Conservation (phyloP, 2,113 vertebrate genomes). For the Turdus rufiventris region DNA sequence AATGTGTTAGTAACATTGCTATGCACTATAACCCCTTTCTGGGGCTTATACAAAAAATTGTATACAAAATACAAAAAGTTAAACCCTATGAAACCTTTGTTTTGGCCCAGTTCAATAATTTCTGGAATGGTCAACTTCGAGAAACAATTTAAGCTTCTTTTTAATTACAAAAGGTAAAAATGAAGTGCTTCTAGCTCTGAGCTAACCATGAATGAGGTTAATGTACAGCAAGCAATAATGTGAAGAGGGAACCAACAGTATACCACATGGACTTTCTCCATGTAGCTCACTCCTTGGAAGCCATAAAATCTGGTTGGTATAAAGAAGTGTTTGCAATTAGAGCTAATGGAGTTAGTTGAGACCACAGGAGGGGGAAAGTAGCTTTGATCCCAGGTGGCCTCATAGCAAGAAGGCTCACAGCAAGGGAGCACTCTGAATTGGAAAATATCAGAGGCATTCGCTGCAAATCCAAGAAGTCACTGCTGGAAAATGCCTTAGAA, state of each 20-base stretch:
- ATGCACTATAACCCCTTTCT: neutral
- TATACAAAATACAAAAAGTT: neutral
- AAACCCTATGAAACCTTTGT: neutral
- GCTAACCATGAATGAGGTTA: neutral
- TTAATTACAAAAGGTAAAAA: neutral
- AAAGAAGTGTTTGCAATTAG: slow-evolving; percentile 52
- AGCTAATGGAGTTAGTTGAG: neutral
- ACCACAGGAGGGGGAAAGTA: slow-evolving; percentile 31
- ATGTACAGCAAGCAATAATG: neutral
- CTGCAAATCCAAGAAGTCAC: slow-evolving; percentile 13
- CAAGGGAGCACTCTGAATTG: slow-evolving; percentile 3
- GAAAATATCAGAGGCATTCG: slow-evolving; percentile 47
- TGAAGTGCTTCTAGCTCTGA: neutral
- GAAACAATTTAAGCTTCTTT: neutral
- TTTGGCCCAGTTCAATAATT: neutral
- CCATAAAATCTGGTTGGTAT: slow-evolving; percentile 9
- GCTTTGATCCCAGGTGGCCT: slow-evolving; percentile 52
- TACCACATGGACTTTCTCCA: neutral
- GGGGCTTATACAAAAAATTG: neutral
- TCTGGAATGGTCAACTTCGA: neutral
- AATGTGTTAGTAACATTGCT: neutral
- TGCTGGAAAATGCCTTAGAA: slow-evolving; percentile 27
- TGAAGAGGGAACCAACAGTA: neutral
- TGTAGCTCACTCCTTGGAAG: neutral
- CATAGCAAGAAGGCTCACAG: slow-evolving; percentile 36